Conservation (phyloP, 1,140 invertebrate genomes). For the Drosophila melanica region DNA sequence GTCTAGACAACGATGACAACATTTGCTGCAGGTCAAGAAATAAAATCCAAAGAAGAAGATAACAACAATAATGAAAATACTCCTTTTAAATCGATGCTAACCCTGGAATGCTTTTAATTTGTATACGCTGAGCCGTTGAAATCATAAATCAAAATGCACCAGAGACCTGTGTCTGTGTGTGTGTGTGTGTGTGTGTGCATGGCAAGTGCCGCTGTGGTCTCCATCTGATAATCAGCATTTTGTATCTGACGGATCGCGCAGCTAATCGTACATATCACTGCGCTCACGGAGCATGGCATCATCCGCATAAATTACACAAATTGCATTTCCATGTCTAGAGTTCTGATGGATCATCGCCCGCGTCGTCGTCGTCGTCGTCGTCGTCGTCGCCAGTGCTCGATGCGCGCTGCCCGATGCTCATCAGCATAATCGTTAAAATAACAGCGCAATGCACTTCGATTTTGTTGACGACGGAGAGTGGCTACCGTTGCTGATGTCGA, state of each 20-base stretch:
- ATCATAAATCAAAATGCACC: conserved; percentile 77
- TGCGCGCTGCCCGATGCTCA: conserved; percentile 53
- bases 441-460: conserved; percentile 81
- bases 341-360: conserved; percentile 79
- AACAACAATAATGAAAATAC: conserved; percentile 15
- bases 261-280: conserved; percentile 69
- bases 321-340: conserved; percentile 81
- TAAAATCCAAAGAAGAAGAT: conserved; percentile 10
- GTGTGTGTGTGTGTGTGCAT: conserved; percentile 1
- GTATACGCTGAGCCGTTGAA: conserved; percentile 58
- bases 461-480: conserved; percentile 62
- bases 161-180: background rate
- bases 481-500: conserved; percentile 62
- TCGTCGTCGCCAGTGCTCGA: conserved; percentile 9
- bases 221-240: conserved; percentile 67
- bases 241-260: conserved; percentile 75
- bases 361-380: conserved; percentile 40
- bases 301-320: conserved; percentile 82
- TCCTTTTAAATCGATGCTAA: conserved; percentile 21
- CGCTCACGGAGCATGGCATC: conserved; percentile 30
- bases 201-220: conserved; percentile 56
- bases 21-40: conserved; percentile 74
- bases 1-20: conserved; percentile 68
- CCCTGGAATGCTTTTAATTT: conserved; percentile 76
- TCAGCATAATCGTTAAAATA: conserved; percentile 83